Evolutionary conservation across 2,797 vertebrate genomes (phyloP).

Genomic region (Oreochromis grahami): DNA sequence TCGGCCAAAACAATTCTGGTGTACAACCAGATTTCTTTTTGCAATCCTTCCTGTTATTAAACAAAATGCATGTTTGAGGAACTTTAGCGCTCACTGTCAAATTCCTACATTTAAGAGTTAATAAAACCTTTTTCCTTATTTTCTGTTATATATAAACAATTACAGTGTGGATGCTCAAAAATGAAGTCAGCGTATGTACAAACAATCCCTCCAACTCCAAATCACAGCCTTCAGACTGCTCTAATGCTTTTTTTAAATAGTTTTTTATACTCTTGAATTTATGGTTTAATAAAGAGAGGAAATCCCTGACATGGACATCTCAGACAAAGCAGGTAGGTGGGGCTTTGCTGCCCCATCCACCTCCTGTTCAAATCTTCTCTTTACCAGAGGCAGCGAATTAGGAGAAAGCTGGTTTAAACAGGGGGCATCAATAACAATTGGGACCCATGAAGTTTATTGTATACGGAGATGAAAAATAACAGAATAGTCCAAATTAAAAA

Average conservation of each 20-base stretch:
- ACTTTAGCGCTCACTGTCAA: not conserved
- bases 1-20: not conserved
- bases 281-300: not conserved
- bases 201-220: not conserved
- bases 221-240: not conserved
- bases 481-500: not conserved
- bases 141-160: not conserved
- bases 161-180: not conserved
- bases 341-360: not conserved
- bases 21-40: not conserved
- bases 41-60: not conserved
- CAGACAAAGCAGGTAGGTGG: not conserved
- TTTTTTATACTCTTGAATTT: not conserved
- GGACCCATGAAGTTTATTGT: not conserved
- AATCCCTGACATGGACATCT: not conserved
- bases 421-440: not conserved
- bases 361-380: not conserved
- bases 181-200: not conserved
- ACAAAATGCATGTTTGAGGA: not conserved
- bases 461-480: not conserved
- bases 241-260: rapidly evolving
- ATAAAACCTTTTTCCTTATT: not conserved
- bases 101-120: not conserved
- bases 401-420: not conserved
- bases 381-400: not conserved